These are phyloP conservation scores for Platygyra sinensis DNA, from an alignment of 64 coral and sea anemone species.

Conservation along the genomic window DNA sequence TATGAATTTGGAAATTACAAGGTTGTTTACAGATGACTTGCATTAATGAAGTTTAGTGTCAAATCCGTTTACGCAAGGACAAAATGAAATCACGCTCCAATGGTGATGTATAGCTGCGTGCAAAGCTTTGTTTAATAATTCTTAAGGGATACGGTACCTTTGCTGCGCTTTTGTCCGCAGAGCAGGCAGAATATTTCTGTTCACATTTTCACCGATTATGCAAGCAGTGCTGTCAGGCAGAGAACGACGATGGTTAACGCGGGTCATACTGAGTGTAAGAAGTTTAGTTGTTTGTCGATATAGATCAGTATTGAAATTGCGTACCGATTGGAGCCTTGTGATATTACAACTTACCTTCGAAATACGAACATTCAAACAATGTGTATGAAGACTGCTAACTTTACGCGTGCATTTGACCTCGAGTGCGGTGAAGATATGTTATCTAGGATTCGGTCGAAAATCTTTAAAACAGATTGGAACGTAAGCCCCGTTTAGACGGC, in stretches of 20 bases:
- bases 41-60: neutral
- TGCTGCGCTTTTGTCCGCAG: neutral
- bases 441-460: neutral
- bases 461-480: neutral
- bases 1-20: neutral
- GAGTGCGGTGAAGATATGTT: neutral
- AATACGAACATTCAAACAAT: neutral
- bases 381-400: neutral
- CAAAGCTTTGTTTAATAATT: neutral
- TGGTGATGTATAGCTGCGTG: neutral
- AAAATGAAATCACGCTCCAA: neutral
- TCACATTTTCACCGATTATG: neutral
- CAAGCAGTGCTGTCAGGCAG: neutral
- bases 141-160: neutral
- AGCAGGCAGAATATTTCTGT: neutral
- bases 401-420: neutral
- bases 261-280: neutral
- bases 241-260: neutral
- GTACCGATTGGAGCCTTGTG: neutral
- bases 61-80: neutral
- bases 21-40: constrained; percentile 6
- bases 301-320: neutral
- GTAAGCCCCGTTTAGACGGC: neutral
- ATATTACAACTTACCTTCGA: constrained; percentile 28
- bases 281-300: neutral